Conservation (phyloP, 1,140 invertebrate species). For the Diplogasteroides magnus region DNA sequence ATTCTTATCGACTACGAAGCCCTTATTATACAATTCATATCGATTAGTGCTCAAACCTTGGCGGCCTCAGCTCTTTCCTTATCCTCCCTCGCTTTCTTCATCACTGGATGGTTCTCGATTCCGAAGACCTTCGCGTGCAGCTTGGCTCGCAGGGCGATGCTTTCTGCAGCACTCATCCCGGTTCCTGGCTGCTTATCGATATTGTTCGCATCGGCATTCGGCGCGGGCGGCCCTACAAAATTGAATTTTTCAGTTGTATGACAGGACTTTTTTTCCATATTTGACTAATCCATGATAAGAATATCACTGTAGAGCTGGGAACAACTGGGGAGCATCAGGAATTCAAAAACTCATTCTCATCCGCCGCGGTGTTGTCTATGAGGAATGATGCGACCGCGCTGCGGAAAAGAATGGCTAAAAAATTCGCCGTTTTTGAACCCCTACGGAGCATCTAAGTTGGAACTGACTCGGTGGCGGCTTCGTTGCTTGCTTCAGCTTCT, state of each 20-base stretch:
- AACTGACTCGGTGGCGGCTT: slow-evolving; percentile 39
- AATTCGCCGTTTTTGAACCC: no score
- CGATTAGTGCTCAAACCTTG: neutral
- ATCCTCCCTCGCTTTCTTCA: neutral
- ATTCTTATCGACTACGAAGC: neutral
- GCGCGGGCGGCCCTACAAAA: slow-evolving; percentile 21
- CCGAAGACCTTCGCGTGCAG: slow-evolving; percentile 48
- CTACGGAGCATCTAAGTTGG: neutral
- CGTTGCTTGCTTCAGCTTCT: slow-evolving; percentile 63
- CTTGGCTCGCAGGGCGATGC: slow-evolving; percentile 32
- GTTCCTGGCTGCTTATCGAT: neutral
- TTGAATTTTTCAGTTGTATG: slow-evolving; percentile 7
- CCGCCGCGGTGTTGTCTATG: no score
- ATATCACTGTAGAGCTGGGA: neutral
- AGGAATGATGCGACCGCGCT: no score
- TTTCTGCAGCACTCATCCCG: neutral
- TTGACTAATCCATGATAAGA: neutral
- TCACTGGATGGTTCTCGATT: slow-evolving; percentile 3
- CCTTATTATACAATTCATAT: neutral
- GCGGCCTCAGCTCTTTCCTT: neutral
- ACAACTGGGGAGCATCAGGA: no score
- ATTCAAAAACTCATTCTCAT: no score
- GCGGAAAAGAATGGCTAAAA: no score
- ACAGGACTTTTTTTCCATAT: no score
- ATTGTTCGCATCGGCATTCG: slow-evolving; percentile 8